Evolutionary conservation across 1,140 invertebrate species (phyloP), one percentile per base, ranked within the genome.

Genomic region (Drosophila asahinai): DNA sequence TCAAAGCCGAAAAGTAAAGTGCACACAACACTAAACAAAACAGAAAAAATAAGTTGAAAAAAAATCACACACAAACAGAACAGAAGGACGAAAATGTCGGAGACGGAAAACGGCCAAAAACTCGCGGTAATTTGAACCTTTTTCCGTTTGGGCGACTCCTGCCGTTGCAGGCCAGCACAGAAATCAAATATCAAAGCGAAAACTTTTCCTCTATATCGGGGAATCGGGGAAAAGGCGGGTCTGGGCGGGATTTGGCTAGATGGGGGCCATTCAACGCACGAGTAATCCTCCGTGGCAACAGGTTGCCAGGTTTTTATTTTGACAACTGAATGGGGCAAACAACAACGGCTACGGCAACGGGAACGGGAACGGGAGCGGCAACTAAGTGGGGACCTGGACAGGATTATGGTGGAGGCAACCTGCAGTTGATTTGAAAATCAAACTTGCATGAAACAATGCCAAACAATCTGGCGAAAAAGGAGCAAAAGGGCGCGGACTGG

Each of bases 151-250:
- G 79, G 38, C 90, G 86, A 79, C 42, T 86, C 72, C 70, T 70
- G 58, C 80, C 81, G 66, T 72, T 75, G 80, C 42, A 55, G 80
- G 57, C 73, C 80, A 77, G 68, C 64, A 73, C 65, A 72, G 66
- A 90, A 86, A 86, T 90, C 86, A 80, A 90, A 90, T 90, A 91
- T 90, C 86, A 90, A 90, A 91, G 86, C 54, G 75, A 45, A 83
- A 89, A 89, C 58, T 83, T 83, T 67, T 52, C 22, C 57, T 49
- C 51, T 68, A 40, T 71, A 45, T 49, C 48, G 51, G 33, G 59
- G 22, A 11, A 12, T 9, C 0, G 42, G 33, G n/a, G 33, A 3
- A 33, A 8, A 8, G 33, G 3, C 1, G 14, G 33, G 19, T 6
- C 17, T 43, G 64, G 22, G 36, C 36, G 15, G 17, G 15, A 8